Evolutionary conservation across 2,888 invertebrate genomes (phyloP), one percentile per base, ranked within the genome.

Genomic region (Synanthedon tipuliformis): DNA sequence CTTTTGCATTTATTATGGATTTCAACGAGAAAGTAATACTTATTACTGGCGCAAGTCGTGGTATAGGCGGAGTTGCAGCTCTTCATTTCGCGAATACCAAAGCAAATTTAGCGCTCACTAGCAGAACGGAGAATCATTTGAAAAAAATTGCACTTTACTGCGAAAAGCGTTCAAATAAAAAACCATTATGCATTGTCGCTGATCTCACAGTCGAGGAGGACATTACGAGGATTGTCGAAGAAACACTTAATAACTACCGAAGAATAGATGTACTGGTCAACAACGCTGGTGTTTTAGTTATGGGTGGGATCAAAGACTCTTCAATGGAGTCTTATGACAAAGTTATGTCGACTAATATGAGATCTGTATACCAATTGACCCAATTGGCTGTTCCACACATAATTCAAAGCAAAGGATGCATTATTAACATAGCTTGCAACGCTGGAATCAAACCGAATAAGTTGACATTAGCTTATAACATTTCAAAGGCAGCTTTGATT

Each of bases 401-500:
- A 16, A 89, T 94, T 10, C 82, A 90, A 72, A 90, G 90, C 0
- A 93, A 95, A 78, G 96, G 97, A 16, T 94, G 91, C 61, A 92
- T 97, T 60, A 94, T 99, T 0, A 98, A 98, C 73, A 92, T 97
- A 0, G 97, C 97, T 4, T 96, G 96, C 73, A 93, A 97, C 3
- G 92, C 92, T 61, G 95, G 98, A 16, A 61, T 88, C 68, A 78
- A 92, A 89, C 64, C 79, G 0, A 81, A 72, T 54, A 91, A 95
- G 0, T 93, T 93, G 59, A 91, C 95, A 1, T 75, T 97, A 53
- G 92, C 96, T 0, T 99, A 99, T 77, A 92, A 92, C 64, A 91
- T 98, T 82, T 96, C 96, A 1, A 99, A 99, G 81, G 90, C 96
- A 11, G 96, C 97, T 0, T 79, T 98, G 4, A 98, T 99, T 82